Percentiles rank a stretch among this genome's conserved stretches.
These are phyloP conservation scores for Microcebus ravelobensis DNA, from an alignment of 2,113 vertebrate species.

Conservation along the genomic window DNA sequence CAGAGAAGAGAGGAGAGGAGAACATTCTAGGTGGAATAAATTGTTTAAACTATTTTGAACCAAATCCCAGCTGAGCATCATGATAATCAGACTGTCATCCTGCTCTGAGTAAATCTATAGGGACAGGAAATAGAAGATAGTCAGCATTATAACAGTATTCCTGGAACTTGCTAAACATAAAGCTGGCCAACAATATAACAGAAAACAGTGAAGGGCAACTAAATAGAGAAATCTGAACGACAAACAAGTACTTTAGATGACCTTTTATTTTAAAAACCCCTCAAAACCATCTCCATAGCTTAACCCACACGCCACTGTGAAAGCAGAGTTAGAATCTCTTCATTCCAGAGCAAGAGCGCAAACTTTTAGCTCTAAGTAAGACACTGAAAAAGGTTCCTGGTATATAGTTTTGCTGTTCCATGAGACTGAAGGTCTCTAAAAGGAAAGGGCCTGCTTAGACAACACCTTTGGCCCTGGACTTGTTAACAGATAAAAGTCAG, in stretches of 20 bases:
- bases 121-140: slow-evolving; percentile 31
- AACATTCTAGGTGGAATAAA: neutral
- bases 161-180: slow-evolving; percentile 35
- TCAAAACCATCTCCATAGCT: neutral
- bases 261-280: neutral
- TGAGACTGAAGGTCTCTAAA: neutral
- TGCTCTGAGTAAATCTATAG: neutral
- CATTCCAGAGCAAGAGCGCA: neutral
- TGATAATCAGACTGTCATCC: neutral
- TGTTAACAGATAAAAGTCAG: neutral
- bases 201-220: slow-evolving; percentile 50
- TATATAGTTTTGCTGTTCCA: neutral
- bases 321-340: neutral
- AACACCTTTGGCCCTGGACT: neutral
- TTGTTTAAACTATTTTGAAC: neutral
- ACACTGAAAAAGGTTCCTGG: neutral
- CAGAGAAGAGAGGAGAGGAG: neutral
- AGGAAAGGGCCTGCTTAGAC: neutral
- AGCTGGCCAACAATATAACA: slow-evolving; percentile 6
- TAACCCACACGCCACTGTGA: neutral
- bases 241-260: neutral
- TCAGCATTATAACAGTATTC: slow-evolving; percentile 34
- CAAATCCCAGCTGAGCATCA: slow-evolving; percentile 21
- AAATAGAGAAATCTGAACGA: neutral
- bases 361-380: neutral